Percentiles rank a stretch among this genome's conserved stretches.
These are phyloP conservation scores for Polydesmus complanatus DNA, from an alignment of 2,888 invertebrate genomes.

Conservation along the genomic window DNA sequence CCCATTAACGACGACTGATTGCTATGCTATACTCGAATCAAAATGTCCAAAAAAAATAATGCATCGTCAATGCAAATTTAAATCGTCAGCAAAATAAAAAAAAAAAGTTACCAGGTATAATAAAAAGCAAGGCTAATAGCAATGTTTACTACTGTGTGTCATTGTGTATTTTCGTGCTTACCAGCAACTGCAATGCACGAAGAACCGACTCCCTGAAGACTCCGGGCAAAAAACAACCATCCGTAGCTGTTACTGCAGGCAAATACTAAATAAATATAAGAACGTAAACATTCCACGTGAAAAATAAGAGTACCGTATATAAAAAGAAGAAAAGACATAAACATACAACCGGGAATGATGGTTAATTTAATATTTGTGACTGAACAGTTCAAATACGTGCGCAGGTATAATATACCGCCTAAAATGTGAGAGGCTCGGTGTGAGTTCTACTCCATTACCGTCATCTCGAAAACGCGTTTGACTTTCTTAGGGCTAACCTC, in stretches of 20 bases:
- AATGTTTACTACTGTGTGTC: neutral
- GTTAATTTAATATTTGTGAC: neutral
- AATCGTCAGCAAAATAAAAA: neutral
- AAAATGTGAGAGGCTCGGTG: too few relatives aligned
- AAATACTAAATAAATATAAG: constrained; percentile 37
- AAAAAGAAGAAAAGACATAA: neutral
- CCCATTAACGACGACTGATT: too few relatives aligned
- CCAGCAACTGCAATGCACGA: constrained; percentile 60
- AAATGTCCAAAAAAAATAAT: too few relatives aligned
- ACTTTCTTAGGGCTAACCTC: too few relatives aligned
- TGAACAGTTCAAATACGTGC: neutral
- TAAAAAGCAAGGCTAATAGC: neutral
- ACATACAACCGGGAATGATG: neutral
- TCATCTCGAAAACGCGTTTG: too few relatives aligned
- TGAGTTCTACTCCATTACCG: too few relatives aligned
- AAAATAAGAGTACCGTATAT: neutral
- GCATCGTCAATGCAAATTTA: too few relatives aligned
- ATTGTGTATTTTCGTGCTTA: constrained; percentile 21
- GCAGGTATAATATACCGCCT: too few relatives aligned
- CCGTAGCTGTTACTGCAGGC: constrained; percentile 53
- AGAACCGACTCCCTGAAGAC: constrained; percentile 65
- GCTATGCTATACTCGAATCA: too few relatives aligned
- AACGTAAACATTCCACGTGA: neutral
- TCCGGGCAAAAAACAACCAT: constrained; percentile 54
- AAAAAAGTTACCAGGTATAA: neutral